Conservation (phyloP, 2,888 invertebrate genomes). For the Charanyca ferruginea region DNA sequence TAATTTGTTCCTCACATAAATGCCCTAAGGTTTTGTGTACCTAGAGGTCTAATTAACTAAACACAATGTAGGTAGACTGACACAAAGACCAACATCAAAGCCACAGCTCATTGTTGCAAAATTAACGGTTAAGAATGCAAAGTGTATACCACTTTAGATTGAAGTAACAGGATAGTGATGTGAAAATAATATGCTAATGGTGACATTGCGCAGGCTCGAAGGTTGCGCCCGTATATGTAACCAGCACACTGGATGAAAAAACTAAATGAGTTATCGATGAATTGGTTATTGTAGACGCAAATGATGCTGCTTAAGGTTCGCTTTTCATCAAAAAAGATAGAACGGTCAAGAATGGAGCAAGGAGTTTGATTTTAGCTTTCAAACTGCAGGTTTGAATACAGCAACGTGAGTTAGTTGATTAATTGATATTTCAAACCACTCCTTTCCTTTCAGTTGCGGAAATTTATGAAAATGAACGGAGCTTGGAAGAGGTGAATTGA, state of each 20-base stretch:
- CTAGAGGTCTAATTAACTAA: slow-evolving; percentile 29
- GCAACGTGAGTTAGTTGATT: neutral
- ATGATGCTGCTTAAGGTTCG: neutral
- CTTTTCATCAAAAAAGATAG: neutral
- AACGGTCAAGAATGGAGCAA: too few relatives aligned
- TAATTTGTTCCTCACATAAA: slow-evolving; percentile 9
- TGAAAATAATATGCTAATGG: slow-evolving; percentile 59
- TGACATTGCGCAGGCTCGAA: slow-evolving; percentile 53
- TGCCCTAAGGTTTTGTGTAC: slow-evolving; percentile 1
- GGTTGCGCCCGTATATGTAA: slow-evolving; percentile 61
- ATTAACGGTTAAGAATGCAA: slow-evolving; percentile 41
- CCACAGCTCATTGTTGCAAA: slow-evolving; percentile 37
- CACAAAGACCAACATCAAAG: slow-evolving; percentile 43
- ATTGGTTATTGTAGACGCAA: slow-evolving; percentile 17
- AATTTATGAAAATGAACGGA: neutral
- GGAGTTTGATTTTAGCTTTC: too few relatives aligned
- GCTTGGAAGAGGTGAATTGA: neutral
- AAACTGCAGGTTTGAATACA: too few relatives aligned
- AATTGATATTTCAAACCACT: neutral
- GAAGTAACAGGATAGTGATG: slow-evolving; percentile 52
- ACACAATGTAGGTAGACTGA: slow-evolving; percentile 41
- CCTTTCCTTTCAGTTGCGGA: neutral
- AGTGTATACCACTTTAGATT: slow-evolving; percentile 36
- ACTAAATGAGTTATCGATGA: slow-evolving; percentile 30
- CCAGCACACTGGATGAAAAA: slow-evolving; percentile 36